phyloP scores from a whole-genome alignment of 2,797 vertebrate genomes.

The Urosaurus nigricauda region DNA sequence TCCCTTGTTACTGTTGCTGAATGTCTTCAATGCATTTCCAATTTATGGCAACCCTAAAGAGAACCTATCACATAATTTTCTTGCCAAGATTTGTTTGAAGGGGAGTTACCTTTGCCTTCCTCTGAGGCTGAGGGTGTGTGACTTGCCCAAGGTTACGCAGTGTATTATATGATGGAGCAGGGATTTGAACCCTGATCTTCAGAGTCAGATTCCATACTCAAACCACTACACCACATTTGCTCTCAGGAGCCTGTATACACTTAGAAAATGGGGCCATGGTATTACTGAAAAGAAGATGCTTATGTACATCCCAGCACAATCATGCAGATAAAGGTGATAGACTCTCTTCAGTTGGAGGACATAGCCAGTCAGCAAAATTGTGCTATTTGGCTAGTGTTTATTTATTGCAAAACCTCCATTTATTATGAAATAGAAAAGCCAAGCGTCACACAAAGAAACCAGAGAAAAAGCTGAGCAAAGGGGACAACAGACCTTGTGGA shows the following conservation, averaged over 20 bases:
- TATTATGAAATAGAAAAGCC: background rate
- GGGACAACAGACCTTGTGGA: background rate
- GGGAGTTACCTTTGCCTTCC: too few relatives aligned
- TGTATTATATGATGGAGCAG: too few relatives aligned
- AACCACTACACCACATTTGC: background rate
- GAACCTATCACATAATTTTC: too few relatives aligned
- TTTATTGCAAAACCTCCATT: background rate
- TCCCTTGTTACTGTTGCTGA: too few relatives aligned
- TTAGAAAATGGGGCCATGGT: background rate
- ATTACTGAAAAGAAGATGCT: background rate
- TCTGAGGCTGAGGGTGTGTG: too few relatives aligned
- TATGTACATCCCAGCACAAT: background rate
- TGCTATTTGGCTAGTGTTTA: background rate
- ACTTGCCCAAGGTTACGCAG: too few relatives aligned
- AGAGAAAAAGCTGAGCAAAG: background rate
- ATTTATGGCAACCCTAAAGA: too few relatives aligned
- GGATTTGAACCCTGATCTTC: too few relatives aligned
- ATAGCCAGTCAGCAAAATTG: too few relatives aligned
- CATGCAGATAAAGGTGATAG: background rate
- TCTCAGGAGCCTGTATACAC: background rate
- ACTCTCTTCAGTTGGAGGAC: background rate
- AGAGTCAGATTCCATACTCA: too few relatives aligned
- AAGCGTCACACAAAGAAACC: background rate
- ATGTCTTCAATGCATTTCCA: too few relatives aligned
- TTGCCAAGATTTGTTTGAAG: too few relatives aligned